Conservation (phyloP, 1,140 invertebrate species). For the Paralvinella palmiformis region DNA sequence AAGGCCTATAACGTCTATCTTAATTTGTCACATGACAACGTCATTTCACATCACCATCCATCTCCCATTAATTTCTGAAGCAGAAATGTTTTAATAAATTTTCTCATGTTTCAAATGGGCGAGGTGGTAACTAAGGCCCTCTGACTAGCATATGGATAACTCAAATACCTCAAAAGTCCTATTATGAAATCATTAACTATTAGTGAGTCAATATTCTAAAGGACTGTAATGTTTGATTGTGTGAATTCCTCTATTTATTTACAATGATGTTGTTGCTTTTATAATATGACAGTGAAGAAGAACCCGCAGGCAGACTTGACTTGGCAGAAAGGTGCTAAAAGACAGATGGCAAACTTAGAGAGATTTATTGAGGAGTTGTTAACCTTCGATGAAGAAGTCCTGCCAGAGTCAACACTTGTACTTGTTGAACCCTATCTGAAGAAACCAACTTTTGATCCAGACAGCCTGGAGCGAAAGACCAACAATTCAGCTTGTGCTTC, state of each 20-base stretch:
- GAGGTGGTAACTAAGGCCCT: too few species aligned
- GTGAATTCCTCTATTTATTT: background rate
- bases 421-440: conserved; percentile 48
- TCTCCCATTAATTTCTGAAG: too few species aligned
- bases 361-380: conserved; percentile 49
- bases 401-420: conserved; percentile 43
- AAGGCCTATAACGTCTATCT: too few species aligned
- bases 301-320: conserved; percentile 47
- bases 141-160: too few species aligned
- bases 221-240: too few species aligned
- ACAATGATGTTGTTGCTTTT: conserved; percentile 23
- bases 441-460: conserved; percentile 45
- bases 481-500: conserved; percentile 41
- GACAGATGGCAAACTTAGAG: conserved; percentile 50
- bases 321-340: conserved; percentile 51
- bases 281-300: conserved; percentile 24
- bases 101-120: too few species aligned
- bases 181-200: too few species aligned
- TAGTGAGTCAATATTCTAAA: too few species aligned
- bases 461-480: conserved; percentile 28
- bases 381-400: conserved; percentile 47
- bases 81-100: too few species aligned
- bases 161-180: too few species aligned
- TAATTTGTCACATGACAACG: too few species aligned
- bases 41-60: too few species aligned